Conservation (phyloP, 2,113 vertebrate species). For the Chascanopsetta lugubris region DNA sequence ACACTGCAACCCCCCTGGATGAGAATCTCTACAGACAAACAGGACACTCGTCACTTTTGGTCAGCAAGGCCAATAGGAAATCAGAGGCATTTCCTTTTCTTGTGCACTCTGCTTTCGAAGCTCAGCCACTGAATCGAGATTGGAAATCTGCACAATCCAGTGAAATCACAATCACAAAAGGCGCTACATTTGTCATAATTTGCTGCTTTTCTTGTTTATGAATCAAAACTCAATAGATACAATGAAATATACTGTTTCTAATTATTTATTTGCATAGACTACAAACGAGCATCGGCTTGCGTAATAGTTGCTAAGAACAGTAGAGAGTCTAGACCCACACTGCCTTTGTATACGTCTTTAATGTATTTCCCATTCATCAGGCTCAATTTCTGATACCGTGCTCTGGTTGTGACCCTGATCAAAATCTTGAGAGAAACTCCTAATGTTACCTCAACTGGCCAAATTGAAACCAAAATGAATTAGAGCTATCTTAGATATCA, state of each 20-base stretch:
- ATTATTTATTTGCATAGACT: background rate
- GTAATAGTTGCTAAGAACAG: background rate
- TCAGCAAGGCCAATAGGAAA: constrained; percentile 41
- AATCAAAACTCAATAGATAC: too few species aligned
- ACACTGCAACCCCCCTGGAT: background rate
- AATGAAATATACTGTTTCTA: background rate
- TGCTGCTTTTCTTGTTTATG: too few species aligned
- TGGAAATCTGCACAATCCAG: background rate
- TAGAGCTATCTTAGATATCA: background rate
- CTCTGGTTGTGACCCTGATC: background rate
- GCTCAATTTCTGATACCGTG: background rate
- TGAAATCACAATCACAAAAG: constrained; percentile 1
- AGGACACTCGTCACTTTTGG: constrained; percentile 41
- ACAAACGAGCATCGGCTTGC: background rate
- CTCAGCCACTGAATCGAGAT: background rate
- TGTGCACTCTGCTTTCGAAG: constrained; percentile 1
- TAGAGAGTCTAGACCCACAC: background rate
- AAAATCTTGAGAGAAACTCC: too few species aligned
- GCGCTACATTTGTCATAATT: background rate
- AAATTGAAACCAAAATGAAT: background rate
- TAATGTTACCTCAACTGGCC: background rate
- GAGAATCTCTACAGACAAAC: background rate
- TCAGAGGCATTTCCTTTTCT: constrained; percentile 50
- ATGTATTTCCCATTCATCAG: background rate
- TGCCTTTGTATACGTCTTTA: background rate